Conservation (phyloP, 2,113 vertebrate genomes). For the Tylochromis polylepis region DNA sequence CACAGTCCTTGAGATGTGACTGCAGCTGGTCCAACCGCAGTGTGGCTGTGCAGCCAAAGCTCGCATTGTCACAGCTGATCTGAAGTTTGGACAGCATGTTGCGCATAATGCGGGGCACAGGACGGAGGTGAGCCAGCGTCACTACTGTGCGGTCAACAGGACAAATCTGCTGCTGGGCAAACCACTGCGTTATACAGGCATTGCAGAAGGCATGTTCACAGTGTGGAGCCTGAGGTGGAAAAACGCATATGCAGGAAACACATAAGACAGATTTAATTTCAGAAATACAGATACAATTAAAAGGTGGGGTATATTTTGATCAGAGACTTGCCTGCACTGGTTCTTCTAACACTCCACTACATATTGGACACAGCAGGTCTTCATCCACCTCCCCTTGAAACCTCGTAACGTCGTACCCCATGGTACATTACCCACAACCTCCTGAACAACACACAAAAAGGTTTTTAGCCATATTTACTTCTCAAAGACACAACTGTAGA, state of each 20-base stretch:
- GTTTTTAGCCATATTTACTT: background rate
- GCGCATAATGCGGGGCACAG: constrained; percentile 98
- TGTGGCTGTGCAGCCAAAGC: constrained; percentile 90
- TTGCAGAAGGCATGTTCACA: constrained; percentile 99
- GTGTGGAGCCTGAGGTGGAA: constrained; percentile 84
- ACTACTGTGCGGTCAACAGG: constrained; percentile 97
- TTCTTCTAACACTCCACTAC: constrained; percentile 96
- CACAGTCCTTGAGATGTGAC: constrained; percentile 95
- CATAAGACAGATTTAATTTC: background rate
- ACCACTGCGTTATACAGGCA: constrained; percentile 98
- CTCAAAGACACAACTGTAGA: background rate
- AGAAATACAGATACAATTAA: background rate
- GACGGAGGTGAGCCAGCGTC: constrained; percentile 93
- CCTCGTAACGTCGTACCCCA: constrained; percentile 97
- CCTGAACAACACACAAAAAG: constrained; percentile 55
- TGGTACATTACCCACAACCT: constrained; percentile 84
- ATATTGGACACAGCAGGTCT: constrained; percentile 97
- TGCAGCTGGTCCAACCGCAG: constrained; percentile 94
- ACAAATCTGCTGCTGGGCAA: constrained; percentile 97
- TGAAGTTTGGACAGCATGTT: constrained; percentile 99
- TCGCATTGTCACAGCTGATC: constrained; percentile 94
- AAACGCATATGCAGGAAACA: background rate
- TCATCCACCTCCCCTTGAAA: constrained; percentile 98
- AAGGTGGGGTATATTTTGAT: background rate
- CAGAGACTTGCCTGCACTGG: constrained; percentile 85